These are phyloP conservation scores for Rhingia campestris DNA, from an alignment of 2,888 invertebrate species.

Conservation along the genomic window DNA sequence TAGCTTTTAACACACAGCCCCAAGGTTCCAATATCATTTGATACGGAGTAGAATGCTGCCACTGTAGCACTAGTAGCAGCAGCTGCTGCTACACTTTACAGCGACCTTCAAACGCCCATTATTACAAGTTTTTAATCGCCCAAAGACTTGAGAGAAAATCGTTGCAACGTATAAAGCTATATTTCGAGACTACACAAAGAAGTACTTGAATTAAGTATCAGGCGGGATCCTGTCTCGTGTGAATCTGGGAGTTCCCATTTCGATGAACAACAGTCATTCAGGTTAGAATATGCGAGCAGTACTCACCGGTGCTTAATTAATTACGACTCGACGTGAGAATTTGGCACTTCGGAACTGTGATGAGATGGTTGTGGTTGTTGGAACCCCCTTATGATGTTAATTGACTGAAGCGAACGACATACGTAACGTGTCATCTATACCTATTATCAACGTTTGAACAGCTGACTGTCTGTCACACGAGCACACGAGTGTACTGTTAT, in stretches of 20 bases:
- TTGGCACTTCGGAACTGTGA: no score
- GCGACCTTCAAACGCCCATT: slow-evolving; percentile 70
- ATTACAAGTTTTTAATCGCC: slow-evolving; percentile 48
- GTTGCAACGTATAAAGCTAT: slow-evolving; percentile 23
- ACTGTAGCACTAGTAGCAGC: slow-evolving; percentile 4
- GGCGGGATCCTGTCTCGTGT: slow-evolving; percentile 15
- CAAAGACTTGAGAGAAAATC: slow-evolving; percentile 40
- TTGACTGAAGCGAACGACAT: neutral
- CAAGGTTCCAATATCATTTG: slow-evolving; percentile 65
- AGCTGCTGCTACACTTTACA: slow-evolving; percentile 46
- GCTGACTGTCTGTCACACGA: slow-evolving; percentile 7
- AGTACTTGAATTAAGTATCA: slow-evolving; percentile 8
- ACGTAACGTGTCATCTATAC: slow-evolving; percentile 18
- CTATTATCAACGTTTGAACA: slow-evolving; percentile 7
- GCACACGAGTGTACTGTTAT: slow-evolving; percentile 34
- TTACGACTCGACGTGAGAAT: neutral
- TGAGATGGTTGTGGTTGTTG: no score
- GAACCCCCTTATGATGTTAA: no score
- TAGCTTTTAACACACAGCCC: neutral
- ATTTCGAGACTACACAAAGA: slow-evolving; percentile 14
- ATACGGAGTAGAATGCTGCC: slow-evolving; percentile 54
- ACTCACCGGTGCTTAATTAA: neutral
- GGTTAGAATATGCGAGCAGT: neutral
- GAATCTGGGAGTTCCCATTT: slow-evolving; percentile 10
- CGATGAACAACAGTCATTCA: slow-evolving; percentile 8